Evolutionary conservation across 2,113 vertebrate species (phyloP).

Genomic region (Paracyprichromis sp.): DNA sequence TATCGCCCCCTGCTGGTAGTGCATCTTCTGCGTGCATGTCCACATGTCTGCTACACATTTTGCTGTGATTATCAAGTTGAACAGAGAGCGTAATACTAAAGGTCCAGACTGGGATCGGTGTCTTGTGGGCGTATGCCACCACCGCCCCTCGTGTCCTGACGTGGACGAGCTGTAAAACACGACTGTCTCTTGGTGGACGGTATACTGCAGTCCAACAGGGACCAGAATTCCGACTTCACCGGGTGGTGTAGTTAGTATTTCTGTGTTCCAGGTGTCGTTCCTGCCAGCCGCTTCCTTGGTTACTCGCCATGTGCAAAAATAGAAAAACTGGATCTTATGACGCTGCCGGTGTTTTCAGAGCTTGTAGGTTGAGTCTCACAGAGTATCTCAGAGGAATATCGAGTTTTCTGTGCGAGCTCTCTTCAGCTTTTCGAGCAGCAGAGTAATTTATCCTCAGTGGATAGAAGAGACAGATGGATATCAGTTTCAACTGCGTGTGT

Average conservation of each 20-base stretch:
- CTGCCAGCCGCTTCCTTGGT: slow-evolving; percentile 10
- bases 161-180: neutral
- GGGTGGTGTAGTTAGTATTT: neutral
- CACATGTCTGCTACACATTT: neutral
- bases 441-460: neutral
- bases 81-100: neutral
- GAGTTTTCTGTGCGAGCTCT: neutral
- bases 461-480: neutral
- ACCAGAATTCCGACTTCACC: neutral
- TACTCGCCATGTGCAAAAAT: slow-evolving; percentile 26
- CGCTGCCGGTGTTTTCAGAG: neutral
- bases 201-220: neutral
- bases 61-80: fast-evolving
- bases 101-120: neutral
- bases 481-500: neutral
- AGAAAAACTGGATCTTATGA: slow-evolving; percentile 21
- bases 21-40: fast-evolving
- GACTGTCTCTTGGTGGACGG: neutral
- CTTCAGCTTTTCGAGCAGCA: neutral
- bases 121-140: neutral
- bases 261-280: neutral
- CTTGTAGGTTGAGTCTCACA: neutral
- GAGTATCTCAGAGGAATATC: slow-evolving; percentile 21
- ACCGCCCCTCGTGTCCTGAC: fast-evolving
- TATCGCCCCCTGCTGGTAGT: neutral